Conservation (phyloP, 2,888 invertebrate species). For the Cephus spinipes region DNA sequence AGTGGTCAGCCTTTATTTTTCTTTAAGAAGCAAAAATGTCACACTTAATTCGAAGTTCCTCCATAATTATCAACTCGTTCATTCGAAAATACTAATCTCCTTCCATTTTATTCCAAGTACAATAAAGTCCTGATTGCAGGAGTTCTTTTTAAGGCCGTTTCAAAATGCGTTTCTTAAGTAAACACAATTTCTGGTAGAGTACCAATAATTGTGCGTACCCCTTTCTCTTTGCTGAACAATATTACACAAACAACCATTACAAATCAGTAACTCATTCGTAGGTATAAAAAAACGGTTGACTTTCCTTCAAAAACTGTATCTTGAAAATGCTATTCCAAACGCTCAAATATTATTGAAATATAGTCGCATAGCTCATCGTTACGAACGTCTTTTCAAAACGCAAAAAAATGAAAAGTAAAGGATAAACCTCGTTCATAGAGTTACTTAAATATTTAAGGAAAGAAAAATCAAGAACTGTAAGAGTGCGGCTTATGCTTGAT, state of each 20-base stretch:
- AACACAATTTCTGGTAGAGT: not conserved
- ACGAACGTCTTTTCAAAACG: not conserved
- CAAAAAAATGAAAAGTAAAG: not conserved
- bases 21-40: constrained; percentile 15
- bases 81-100: not conserved
- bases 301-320: not conserved
- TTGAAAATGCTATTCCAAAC: not conserved
- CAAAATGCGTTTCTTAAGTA: not conserved
- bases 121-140: not conserved
- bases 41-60: constrained; percentile 7
- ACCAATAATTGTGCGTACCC: not conserved
- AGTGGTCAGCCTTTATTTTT: constrained; percentile 13
- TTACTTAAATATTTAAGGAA: not conserved
- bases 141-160: not conserved
- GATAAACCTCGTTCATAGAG: not conserved
- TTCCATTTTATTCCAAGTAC: not conserved
- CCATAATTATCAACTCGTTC: not conserved
- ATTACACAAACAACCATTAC: not conserved
- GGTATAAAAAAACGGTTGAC: not conserved
- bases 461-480: not conserved
- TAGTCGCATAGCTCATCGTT: not conserved
- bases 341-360: not conserved
- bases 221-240: not conserved
- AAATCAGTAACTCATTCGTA: not conserved
- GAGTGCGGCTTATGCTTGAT: not conserved